Evolutionary conservation across 2,113 vertebrate species (phyloP).

Genomic region (Nyctibius bracteatus): DNA sequence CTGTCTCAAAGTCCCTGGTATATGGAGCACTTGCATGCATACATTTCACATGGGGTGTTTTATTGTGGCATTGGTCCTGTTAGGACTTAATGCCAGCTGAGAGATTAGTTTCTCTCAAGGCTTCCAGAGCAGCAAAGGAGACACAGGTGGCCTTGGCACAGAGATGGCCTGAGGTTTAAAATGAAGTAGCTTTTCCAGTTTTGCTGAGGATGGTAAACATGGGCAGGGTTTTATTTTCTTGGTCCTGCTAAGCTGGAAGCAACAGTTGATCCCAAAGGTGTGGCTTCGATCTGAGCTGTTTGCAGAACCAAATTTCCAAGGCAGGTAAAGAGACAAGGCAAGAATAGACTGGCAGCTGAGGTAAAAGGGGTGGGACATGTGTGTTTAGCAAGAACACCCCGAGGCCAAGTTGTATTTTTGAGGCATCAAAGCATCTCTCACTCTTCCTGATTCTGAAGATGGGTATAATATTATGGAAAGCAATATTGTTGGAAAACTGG

Average conservation of each 20-base stretch:
- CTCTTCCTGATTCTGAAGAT: not conserved
- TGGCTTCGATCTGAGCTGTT: not conserved
- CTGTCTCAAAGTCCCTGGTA: not conserved
- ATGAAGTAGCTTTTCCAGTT: not conserved
- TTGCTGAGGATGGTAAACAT: not conserved
- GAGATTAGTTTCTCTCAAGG: not conserved
- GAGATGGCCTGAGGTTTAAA: not conserved
- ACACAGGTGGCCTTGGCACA: not conserved
- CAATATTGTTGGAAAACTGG: not conserved
- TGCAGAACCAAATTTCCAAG: not conserved
- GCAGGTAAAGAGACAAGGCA: not conserved
- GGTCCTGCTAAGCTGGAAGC: not conserved
- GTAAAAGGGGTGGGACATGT: not conserved
- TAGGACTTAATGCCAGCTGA: not conserved
- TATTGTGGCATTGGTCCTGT: not conserved
- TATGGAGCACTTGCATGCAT: accelerated
- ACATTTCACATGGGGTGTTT: not conserved
- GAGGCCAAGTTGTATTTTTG: not conserved
- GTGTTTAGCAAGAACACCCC: not conserved
- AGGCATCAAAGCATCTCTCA: not conserved
- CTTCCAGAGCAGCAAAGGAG: not conserved
- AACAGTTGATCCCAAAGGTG: not conserved
- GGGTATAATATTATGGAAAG: not conserved
- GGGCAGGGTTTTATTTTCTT: not conserved
- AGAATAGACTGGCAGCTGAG: not conserved